Evolutionary conservation across 2,888 invertebrate genomes (phyloP).

Genomic region (Eubasilissa splendida): DNA sequence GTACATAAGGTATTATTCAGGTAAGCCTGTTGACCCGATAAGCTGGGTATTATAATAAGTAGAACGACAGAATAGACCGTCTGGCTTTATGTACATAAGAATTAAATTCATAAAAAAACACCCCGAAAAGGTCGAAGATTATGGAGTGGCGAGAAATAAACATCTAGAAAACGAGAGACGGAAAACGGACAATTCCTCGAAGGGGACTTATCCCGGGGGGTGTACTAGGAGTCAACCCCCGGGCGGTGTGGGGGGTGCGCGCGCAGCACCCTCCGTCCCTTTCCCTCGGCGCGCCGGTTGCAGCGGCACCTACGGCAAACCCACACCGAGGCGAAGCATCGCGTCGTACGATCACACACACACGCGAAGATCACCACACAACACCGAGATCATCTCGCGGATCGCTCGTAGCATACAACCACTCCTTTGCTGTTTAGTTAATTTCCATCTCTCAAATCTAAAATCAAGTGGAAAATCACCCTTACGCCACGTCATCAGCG

Average conservation of each 20-base stretch:
- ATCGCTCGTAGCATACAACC: slow-evolving; percentile 42
- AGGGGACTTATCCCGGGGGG: slow-evolving; percentile 38
- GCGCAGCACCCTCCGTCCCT: slow-evolving; percentile 46
- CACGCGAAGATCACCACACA: slow-evolving; percentile 32
- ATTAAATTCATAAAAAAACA: slow-evolving; percentile 5
- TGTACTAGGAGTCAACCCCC: background rate
- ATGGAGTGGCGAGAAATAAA: slow-evolving; percentile 41
- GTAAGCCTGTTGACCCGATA: no score
- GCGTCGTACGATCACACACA: slow-evolving; percentile 28
- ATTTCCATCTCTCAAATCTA: slow-evolving; percentile 16
- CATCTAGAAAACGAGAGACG: slow-evolving; percentile 8
- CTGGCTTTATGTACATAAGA: background rate
- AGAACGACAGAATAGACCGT: no score
- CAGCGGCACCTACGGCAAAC: slow-evolving; percentile 45
- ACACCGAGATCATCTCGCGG: slow-evolving; percentile 41
- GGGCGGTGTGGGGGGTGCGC: slow-evolving; percentile 29
- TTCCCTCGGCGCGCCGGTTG: slow-evolving; percentile 35
- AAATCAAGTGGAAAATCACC: slow-evolving; percentile 9
- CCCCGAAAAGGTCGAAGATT: slow-evolving; percentile 35
- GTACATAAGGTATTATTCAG: no score
- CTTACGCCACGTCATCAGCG: background rate
- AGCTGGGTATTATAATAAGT: no score
- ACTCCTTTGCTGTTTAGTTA: slow-evolving; percentile 51
- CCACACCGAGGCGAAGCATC: slow-evolving; percentile 32
- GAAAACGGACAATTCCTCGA: slow-evolving; percentile 28